These are phyloP conservation scores for Macaria notata DNA, from an alignment of 2,888 invertebrate species.

Conservation along the genomic window DNA sequence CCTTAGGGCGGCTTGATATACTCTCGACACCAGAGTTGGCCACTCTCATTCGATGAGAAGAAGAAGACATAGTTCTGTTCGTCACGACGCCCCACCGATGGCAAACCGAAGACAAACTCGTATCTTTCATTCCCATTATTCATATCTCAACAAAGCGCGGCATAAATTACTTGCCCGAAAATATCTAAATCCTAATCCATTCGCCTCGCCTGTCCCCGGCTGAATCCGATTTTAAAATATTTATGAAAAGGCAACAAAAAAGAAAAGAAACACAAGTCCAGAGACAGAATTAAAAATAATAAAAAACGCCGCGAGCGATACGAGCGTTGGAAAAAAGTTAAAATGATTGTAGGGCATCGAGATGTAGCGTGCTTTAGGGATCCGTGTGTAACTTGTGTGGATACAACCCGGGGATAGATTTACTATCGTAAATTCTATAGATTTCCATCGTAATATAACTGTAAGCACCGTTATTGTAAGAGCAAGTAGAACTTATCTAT, in stretches of 20 bases:
- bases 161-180: slow-evolving; percentile 79
- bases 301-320: slow-evolving; percentile 65
- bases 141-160: slow-evolving; percentile 78
- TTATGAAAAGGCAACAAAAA: slow-evolving; percentile 77
- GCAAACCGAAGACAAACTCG: too few species aligned
- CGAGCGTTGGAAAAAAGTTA: slow-evolving; percentile 76
- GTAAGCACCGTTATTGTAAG: too few species aligned
- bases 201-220: slow-evolving; percentile 76
- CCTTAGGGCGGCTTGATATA: too few species aligned
- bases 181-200: slow-evolving; percentile 82
- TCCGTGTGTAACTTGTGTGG: too few species aligned
- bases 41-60: too few species aligned
- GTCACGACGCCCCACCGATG: too few species aligned
- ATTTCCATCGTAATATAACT: too few species aligned
- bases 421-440: too few species aligned
- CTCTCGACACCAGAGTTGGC: too few species aligned
- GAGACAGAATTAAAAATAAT: slow-evolving; percentile 76
- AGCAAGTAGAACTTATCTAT: too few species aligned
- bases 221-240: slow-evolving; percentile 81
- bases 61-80: too few species aligned
- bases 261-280: slow-evolving; percentile 56
- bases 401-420: too few species aligned
- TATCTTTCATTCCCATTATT: slow-evolving; percentile 50
- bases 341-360: slow-evolving; percentile 78
- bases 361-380: slow-evolving; percentile 51